Evolutionary conservation across 2,888 invertebrate species (phyloP), one percentile per base, ranked within the genome.

Genomic region (Leucozona laternaria): DNA sequence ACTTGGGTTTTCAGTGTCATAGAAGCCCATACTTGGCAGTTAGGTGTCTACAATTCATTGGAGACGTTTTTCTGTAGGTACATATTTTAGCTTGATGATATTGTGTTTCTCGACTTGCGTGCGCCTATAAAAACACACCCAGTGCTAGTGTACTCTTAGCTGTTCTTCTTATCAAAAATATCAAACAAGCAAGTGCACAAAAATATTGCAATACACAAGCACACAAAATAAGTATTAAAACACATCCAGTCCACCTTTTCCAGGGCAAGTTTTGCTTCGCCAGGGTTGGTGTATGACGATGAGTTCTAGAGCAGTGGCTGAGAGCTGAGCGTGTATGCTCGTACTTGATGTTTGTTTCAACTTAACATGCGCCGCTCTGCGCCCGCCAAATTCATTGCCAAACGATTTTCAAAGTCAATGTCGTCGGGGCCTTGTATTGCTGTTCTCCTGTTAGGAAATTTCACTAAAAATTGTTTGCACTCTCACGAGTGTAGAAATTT

Each of bases 401-500:
- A 91, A 91, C 89, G 88, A 89, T 89, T 90, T 91, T 91, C 91
- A 91, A 91, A 91, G 91, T 91, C 91, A 91, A 89, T 90, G 90
- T 81, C 75, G 88, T 85, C 34, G 83, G 72, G 75, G 90, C 89
- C 90, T 90, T 90, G 90, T 89, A 78, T 90, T 92, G 90, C 91
- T 92, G 92, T 89, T 91, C 91, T 91, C 92, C 92, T 92, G 91
- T 91, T 92, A 91, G 89, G 90, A 92, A 92, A 92, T 92, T 92
- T 92, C 92, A 92, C 92, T 92, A 92, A 92, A 92, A 92, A 92
- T 92, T 92, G 92, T 92, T 92, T 91, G 90, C 90, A 92, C 92
- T 92, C 92, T 92, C 92, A 91, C 91, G 90, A 88, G 89, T 89
- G 89, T 89, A 88, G 89, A 90, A 92, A 92, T 82, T 86, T 86